Evolutionary conservation across 2,113 vertebrate species (phyloP), one percentile per base, ranked within the genome.

Genomic region (Himantopus leucocephalus): DNA sequence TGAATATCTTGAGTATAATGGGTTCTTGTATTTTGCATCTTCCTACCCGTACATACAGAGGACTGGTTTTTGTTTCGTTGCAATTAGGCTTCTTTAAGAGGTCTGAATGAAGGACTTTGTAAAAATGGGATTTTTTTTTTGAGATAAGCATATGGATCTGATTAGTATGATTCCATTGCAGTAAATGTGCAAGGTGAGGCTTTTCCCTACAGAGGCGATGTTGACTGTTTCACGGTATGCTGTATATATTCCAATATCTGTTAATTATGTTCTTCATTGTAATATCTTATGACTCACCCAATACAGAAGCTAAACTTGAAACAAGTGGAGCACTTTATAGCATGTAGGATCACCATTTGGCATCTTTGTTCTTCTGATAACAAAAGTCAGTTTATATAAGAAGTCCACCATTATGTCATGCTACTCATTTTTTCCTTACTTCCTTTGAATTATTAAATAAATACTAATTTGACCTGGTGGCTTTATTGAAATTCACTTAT

Each of bases 21-120:
- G 5, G 10, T 58, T 73, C 30, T 77, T 59, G 1, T 73, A 47
- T 74, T 93, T 70, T 91, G 41, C 32, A n/a, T 76, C 16, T 73
- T 83, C n/a, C 30, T 68, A 18, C 45, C 4, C 0, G 0, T 34
- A 10, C 34, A 4, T 56, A 24, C 9, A 30, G 50, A 78, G 52
- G 37, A 41, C 27, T 53, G 14, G 8, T 37, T 59, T 94, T 88
- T 85, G 11, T 83, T 90, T 80, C 39, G 4, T 26, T 64, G 14
- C 50, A 70, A 0, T 39, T 58, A 34, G 30, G 5, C 34, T 85
- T 63, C 62, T 79, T 76, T 30, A 73, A 53, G 72, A 66, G 55
- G 12, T 62, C 7, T 88, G 35, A 86, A 89, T 43, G 37, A 74
- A 78, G 14, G 60, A 52, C 60, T 63, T 74, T 1, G 7, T 35